Evolutionary conservation across 2,113 vertebrate genomes (phyloP), one percentile per base, ranked within the genome.

Genomic region (Fukomys damarensis): DNA sequence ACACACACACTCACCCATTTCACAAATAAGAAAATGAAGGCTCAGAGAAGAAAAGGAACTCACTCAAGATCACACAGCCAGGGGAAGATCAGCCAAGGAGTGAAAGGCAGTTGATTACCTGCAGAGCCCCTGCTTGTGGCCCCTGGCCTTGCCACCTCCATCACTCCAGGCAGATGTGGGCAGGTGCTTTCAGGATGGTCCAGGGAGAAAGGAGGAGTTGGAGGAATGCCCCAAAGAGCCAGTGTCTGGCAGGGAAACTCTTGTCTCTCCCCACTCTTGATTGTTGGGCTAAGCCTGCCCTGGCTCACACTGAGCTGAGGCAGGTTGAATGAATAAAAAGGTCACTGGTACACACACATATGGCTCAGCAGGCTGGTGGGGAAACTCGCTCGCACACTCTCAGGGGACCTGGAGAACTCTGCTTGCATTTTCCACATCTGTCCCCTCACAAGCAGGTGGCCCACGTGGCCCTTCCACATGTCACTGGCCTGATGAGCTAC

Each of bases 301-400:
- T 1, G 13, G n/a, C 43, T 61, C 13, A 7, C 68, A 26, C 32
- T 12, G 13, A 0, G 2, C 0, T 20, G 83, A 49, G 35, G 38
- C 2, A 12, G 3, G 0, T 5, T 49, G 84, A 46, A 30, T 3
- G 7, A 58, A 1, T 1, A 32, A 30, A 4, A n/a, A 4, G 0
- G 3, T 1, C 32, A 14, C 56, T 4, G 3, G 0, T 19, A 13
- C 28, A 2, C 0, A 1, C 0, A 11, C 54, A n/a, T 6, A 1
- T 0, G 12, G 11, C 43, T 11, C 3, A 4, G 41, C 7, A 0
- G 38, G 43, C 58, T 24, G 38, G 17, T 6, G 4, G 52, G 1
- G 0, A 74, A 17, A 16, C 35, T 26, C 56, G 0, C 26, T 49
- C 6, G 7, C 52, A 12, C 13, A 80, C 56, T 63, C 38, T 1